Evolutionary conservation across 2,113 vertebrate species (phyloP).

Genomic region (Catharus fuscescens): DNA sequence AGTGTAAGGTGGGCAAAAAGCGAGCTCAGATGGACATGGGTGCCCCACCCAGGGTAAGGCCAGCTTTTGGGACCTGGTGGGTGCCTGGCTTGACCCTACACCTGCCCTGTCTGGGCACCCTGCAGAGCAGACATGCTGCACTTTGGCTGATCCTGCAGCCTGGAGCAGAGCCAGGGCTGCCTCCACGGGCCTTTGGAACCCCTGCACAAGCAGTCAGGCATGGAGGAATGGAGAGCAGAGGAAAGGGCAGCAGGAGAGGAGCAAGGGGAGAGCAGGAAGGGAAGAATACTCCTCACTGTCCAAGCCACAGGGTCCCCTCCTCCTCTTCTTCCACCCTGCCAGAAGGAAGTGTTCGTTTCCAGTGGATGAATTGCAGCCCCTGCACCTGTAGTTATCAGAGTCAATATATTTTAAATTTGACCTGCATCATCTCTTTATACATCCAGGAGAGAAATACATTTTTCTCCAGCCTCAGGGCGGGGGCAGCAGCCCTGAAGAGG

Average conservation of each 20-base stretch:
- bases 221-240: not conserved
- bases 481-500: not conserved
- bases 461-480: not conserved
- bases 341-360: constrained; percentile 55
- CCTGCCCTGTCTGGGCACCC: not conserved
- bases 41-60: not conserved
- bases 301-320: not conserved
- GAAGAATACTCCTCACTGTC: not conserved
- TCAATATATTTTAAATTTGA: not conserved
- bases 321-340: constrained; percentile 42
- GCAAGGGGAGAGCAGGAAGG: not conserved
- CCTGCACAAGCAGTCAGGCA: not conserved
- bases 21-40: fast-evolving
- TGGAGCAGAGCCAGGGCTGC: constrained; percentile 67
- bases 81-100: not conserved
- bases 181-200: constrained; percentile 13
- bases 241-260: not conserved
- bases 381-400: constrained; percentile 61
- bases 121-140: not conserved
- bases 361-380: constrained; percentile 34
- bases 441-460: not conserved
- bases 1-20: not conserved
- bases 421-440: not conserved
- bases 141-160: constrained; percentile 69
- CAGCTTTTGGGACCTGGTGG: not conserved